Conservation (phyloP, 2,797 vertebrate species). For the Enteromius mattozi region DNA sequence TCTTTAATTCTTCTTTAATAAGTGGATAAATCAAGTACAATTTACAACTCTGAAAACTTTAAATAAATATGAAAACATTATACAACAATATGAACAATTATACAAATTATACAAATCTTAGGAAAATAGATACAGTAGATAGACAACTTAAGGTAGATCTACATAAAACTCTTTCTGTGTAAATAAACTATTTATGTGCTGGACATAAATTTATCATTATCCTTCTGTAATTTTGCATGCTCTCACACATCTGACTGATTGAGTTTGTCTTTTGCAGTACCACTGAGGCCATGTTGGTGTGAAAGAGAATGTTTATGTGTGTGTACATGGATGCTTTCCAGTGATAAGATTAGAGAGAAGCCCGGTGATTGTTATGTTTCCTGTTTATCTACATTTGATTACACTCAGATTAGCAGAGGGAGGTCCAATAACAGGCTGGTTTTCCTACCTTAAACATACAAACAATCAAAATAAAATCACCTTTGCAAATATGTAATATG, state of each 20-base stretch:
- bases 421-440: not conserved
- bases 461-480: not conserved
- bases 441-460: conserved; percentile 11
- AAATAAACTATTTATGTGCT: not conserved
- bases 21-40: not conserved
- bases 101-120: not conserved
- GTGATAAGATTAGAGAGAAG: conserved; percentile 55
- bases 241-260: conserved; percentile 6
- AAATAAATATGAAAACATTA: not conserved
- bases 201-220: not conserved
- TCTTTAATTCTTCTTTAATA: not conserved
- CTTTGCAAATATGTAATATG: not conserved
- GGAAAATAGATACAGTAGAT: not conserved
- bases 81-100: no score
- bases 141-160: not conserved
- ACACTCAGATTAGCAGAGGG: conserved; percentile 44
- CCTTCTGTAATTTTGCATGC: conserved; percentile 11
- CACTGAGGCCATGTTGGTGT: not conserved
- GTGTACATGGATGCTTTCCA: conserved; percentile 41
- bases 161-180: not conserved
- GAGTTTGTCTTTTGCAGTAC: not conserved
- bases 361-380: conserved; percentile 58
- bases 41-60: not conserved
- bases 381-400: conserved; percentile 62
- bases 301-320: not conserved